These are phyloP conservation scores for Acronicta leporina DNA, from an alignment of 2,888 invertebrate genomes.

Conservation along the genomic window DNA sequence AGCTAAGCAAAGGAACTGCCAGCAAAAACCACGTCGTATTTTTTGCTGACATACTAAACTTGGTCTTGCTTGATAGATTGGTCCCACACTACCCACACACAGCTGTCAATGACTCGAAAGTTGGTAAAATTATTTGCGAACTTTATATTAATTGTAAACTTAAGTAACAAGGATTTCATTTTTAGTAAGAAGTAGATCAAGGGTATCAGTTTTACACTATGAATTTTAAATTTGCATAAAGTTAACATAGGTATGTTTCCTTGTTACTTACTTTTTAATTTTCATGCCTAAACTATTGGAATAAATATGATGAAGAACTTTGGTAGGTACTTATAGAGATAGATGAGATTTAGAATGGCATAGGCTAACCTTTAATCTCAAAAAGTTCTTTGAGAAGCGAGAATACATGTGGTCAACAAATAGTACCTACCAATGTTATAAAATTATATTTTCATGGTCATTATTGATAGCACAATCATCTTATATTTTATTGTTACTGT, in stretches of 20 bases:
- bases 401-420: no score
- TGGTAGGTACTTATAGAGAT: no score
- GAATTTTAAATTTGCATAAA: background rate
- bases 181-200: slow-evolving; percentile 24
- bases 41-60: slow-evolving; percentile 43
- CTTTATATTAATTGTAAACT: slow-evolving; percentile 25
- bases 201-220: slow-evolving; percentile 10
- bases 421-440: no score
- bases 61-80: slow-evolving; percentile 42
- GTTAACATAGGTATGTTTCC: no score
- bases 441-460: slow-evolving; percentile 10
- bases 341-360: no score
- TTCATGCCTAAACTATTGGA: no score
- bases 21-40: slow-evolving; percentile 37
- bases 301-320: no score
- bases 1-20: slow-evolving; percentile 37
- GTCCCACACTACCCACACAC: slow-evolving; percentile 38
- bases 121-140: slow-evolving; percentile 39
- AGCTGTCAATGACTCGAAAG: slow-evolving; percentile 22
- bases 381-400: no score
- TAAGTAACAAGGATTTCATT: slow-evolving; percentile 5
- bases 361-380: no score
- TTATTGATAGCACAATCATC: slow-evolving; percentile 27
- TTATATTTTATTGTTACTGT: slow-evolving; percentile 36
- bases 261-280: no score